Evolutionary conservation across 2,113 vertebrate genomes (phyloP).

Genomic region (Protomyctophum bolini): DNA sequence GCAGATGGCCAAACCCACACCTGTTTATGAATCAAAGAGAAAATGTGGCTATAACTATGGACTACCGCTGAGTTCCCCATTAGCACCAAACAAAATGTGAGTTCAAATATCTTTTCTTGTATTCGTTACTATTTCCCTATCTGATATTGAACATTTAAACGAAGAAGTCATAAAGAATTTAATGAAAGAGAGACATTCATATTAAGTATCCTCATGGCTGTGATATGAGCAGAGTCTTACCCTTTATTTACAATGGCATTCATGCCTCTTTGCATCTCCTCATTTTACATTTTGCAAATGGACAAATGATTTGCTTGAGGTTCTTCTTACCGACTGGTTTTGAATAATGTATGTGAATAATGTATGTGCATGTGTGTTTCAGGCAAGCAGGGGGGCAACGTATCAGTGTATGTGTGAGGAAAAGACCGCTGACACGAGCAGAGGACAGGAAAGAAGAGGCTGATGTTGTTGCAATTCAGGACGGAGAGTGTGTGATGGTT

Average conservation of each 20-base stretch:
- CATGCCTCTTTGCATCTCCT: not conserved
- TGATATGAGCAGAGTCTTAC: not conserved
- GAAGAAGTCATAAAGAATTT: not conserved
- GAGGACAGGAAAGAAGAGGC: slow-evolving; percentile 83
- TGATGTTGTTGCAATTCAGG: slow-evolving; percentile 83
- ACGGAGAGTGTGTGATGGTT: slow-evolving; percentile 82
- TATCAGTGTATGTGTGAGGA: slow-evolving; percentile 91
- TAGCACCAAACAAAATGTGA: slow-evolving; percentile 52
- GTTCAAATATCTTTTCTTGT: slow-evolving; percentile 20
- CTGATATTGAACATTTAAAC: not conserved
- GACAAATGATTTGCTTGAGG: not conserved
- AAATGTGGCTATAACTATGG: slow-evolving; percentile 87
- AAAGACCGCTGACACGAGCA: slow-evolving; percentile 82
- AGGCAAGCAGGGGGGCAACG: slow-evolving; percentile 77
- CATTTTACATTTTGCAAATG: not conserved
- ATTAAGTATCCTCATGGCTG: not conserved
- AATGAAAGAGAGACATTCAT: too few species aligned
- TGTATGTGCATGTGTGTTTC: slow-evolving; percentile 24
- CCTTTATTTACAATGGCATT: not conserved
- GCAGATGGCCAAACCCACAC: slow-evolving; percentile 18
- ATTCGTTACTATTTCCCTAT: not conserved
- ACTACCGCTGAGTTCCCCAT: slow-evolving; percentile 79
- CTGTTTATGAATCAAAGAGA: slow-evolving; percentile 79
- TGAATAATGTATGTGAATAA: not conserved
- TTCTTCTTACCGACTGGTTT: not conserved